Evolutionary conservation across 2,113 vertebrate genomes (phyloP), one percentile per base, ranked within the genome.

Genomic region (Chrysemys picta): DNA sequence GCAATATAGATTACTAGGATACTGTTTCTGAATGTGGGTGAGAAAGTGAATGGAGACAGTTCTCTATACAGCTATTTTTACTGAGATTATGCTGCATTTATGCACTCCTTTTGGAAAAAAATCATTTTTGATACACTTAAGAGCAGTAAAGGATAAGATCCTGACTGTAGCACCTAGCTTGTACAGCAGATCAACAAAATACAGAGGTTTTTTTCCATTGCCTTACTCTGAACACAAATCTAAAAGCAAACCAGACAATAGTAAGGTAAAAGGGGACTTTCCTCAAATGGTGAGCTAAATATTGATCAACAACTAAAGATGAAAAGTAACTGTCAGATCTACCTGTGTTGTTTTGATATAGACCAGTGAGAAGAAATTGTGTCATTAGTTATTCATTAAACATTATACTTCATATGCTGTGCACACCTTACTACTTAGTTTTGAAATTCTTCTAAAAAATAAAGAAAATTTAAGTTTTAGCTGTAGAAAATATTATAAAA

Each of bases 391-490:
- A 49, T 72, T 89, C 69, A 22, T 72, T 89, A 82, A 82, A 35
- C 95, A 93, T 94, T 93, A 92, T 84, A 45, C 89, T 93, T 79
- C 62, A 4, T 94, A 87, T 94, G 96, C 94, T 95, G 84, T 56
- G 89, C 79, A 82, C 89, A 94, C 82, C 95, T 97, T 87, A 95
- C 94, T 96, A 94, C 93, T 92, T 95, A 92, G 90, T 94, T 95
- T 96, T 97, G 96, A 96, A 96, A 94, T 6, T 95, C 78, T 31
- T 94, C 92, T 95, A 93, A 94, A 93, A 62, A 78, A 45, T 53
- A 56, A 13, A 69, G 50, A 62, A 62, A 96, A 78, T 57, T 57
- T 27, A 95, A 90, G 94, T 96, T 95, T 94, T 22, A 84, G 94
- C 80, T 94, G 78, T 86, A 89, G 96, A 96, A 98, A 97, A 95